Evolutionary conservation across 2,113 vertebrate genomes (phyloP).

Genomic region (Alectura lathami): DNA sequence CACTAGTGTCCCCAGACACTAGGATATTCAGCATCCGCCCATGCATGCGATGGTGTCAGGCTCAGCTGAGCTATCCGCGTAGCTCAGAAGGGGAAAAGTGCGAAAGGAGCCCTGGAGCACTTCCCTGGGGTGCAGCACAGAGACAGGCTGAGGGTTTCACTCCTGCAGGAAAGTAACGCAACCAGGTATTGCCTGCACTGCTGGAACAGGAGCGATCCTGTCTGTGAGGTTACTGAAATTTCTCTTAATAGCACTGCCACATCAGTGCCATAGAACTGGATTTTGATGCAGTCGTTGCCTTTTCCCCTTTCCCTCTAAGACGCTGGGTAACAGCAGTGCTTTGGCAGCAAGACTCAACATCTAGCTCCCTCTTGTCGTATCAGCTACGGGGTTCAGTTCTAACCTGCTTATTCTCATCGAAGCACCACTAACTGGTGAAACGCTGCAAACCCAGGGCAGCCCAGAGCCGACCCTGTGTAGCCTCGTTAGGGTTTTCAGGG

Average conservation of each 20-base stretch:
- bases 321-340: not conserved
- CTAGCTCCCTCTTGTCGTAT: not conserved
- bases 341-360: not conserved
- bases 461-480: not conserved
- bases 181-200: not conserved
- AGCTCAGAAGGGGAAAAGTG: not conserved
- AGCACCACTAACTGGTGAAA: not conserved
- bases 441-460: not conserved
- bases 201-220: not conserved
- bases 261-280: not conserved
- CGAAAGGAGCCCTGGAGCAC: not conserved
- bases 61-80: not conserved
- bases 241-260: not conserved
- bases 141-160: too few species aligned
- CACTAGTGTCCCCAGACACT: not conserved
- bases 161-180: not conserved
- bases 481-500: not conserved
- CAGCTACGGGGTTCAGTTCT: not conserved
- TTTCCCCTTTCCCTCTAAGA: not conserved
- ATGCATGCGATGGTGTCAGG: accelerated
- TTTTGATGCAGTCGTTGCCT: not conserved
- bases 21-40: not conserved
- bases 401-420: not conserved
- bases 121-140: not conserved
- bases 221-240: not conserved